phyloP scores from a whole-genome alignment of 2,113 vertebrate species.

The Strix aluco region DNA sequence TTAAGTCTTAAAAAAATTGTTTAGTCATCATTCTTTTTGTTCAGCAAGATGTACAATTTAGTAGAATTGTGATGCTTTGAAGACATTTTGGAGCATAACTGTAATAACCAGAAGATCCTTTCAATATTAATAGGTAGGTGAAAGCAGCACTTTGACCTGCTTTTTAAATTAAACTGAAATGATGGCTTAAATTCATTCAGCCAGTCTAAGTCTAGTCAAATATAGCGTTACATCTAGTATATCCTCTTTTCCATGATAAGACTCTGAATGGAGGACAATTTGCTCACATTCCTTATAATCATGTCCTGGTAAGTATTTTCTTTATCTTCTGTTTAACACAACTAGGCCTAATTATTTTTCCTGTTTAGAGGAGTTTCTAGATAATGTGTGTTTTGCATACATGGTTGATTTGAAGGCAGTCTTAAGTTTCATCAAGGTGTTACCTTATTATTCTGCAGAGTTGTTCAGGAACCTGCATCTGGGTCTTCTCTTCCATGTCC shows the following conservation, averaged over 20 bases:
- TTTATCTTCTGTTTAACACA: constrained; percentile 8
- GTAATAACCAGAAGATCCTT: constrained; percentile 7
- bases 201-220: not conserved
- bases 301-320: not conserved
- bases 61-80: not conserved
- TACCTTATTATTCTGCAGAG: not conserved
- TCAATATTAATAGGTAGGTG: constrained; percentile 30
- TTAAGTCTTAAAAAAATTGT: not conserved
- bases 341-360: not conserved
- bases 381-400: not conserved
- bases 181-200: constrained; percentile 9
- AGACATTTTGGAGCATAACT: not conserved
- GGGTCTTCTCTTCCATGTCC: not conserved
- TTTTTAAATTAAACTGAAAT: constrained; percentile 33
- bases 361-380: not conserved
- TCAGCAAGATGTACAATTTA: not conserved
- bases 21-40: constrained; percentile 14
- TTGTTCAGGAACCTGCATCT: not conserved
- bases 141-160: constrained; percentile 33
- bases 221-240: not conserved
- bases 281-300: not conserved
- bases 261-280: not conserved
- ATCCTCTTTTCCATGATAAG: not conserved
- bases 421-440: not conserved
- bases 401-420: not conserved